Percentiles rank a stretch among this genome's conserved stretches.
phyloP scores from a whole-genome alignment of 1,140 invertebrate species.

The Drosophila yakuba region DNA sequence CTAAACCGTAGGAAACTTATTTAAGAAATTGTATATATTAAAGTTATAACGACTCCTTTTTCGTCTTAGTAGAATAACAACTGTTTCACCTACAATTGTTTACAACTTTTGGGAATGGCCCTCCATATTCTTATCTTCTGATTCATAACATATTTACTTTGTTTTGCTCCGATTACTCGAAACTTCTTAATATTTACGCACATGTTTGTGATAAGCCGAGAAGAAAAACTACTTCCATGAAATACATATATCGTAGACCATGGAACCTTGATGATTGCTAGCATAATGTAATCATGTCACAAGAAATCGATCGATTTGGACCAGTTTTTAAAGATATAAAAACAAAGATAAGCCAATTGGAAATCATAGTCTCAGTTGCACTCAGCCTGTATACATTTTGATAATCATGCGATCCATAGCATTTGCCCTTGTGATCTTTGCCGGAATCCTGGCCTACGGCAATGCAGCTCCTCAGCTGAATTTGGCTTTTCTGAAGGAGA shows the following conservation, averaged over 20 bases:
- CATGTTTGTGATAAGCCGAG: neutral
- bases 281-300: slow-evolving; percentile 34
- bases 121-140: neutral
- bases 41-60: too few relatives aligned
- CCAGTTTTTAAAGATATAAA: slow-evolving; percentile 39
- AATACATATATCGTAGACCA: neutral
- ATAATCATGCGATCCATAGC: slow-evolving; percentile 39
- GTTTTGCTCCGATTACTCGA: slow-evolving; percentile 12
- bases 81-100: too few relatives aligned
- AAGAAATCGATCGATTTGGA: slow-evolving; percentile 3
- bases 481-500: slow-evolving; percentile 11
- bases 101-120: too few relatives aligned
- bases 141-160: slow-evolving; percentile 22
- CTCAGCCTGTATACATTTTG: slow-evolving; percentile 19
- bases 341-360: neutral
- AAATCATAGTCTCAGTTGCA: slow-evolving; percentile 42
- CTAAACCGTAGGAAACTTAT: too few relatives aligned
- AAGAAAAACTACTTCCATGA: neutral
- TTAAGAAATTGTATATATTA: too few relatives aligned
- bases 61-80: too few relatives aligned
- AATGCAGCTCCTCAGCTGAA: slow-evolving; percentile 38
- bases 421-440: slow-evolving; percentile 31
- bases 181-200: slow-evolving; percentile 44
- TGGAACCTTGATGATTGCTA: slow-evolving; percentile 18
- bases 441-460: slow-evolving; percentile 31